Evolutionary conservation across 2,113 vertebrate genomes (phyloP), one percentile per base, ranked within the genome.

Genomic region (Cynopterus brachyotis): DNA sequence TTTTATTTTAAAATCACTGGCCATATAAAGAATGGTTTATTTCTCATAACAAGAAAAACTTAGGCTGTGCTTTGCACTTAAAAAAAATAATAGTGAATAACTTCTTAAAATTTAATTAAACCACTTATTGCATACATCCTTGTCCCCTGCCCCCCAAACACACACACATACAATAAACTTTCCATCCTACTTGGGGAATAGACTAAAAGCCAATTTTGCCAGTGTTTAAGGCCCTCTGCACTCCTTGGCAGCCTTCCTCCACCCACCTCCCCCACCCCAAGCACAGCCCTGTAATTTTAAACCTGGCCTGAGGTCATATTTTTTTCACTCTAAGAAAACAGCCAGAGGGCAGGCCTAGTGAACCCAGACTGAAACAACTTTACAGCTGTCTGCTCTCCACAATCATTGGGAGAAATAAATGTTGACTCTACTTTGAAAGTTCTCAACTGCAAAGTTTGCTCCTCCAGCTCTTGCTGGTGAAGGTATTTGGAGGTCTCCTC

Each of bases 221-320:
- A 9, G 67, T 45, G 59, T 13, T 24, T 26, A 24, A 72, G 35
- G n/a, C 30, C 10, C 55, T 57, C 22, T 35, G 4, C 19, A 1
- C 13, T 16, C 30, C 35, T 45, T 26, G 35, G 32, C 26, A 84
- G 86, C 40, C n/a, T 53, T 3, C 15, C 8, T 70, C 12, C 12
- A 47, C 47, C 15, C 47, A 15, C 47, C 47, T 47, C 47, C 47
- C 47, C 12, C 12, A 47, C 96, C 2, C 19, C 30, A 82, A 87
- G 95, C 84, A 35, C 78, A 78, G 97, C 97, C 96, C 97, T 98
- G 98, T 98, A 98, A 98, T 98, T 97, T 97, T 98, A 98, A 98
- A 98, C 98, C 97, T 96, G 97, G 64, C 90, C 96, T 98, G 98
- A 98, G 97, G 91, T 98, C 97, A 95, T 96, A 47, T 47, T 81